Conservation (phyloP, 1,140 invertebrate genomes). For the Nephila pilipes region DNA sequence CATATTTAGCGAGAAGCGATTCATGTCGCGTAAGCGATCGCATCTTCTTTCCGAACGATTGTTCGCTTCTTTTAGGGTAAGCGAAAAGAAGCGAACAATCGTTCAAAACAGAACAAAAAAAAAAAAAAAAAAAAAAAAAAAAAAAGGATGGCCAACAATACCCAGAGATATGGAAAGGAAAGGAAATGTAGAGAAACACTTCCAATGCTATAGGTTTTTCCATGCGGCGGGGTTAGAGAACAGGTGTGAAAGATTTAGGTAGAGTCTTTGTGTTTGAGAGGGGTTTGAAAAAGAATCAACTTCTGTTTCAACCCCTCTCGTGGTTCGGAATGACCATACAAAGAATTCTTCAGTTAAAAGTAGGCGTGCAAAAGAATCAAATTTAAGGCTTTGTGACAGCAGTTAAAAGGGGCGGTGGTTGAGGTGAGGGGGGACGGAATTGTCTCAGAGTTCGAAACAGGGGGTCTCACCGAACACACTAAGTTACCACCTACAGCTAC, state of each 20-base stretch:
- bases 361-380: background rate
- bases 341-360: background rate
- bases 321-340: background rate
- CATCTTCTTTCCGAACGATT: too few relatives aligned
- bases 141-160: background rate
- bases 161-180: background rate
- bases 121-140: background rate
- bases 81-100: too few relatives aligned
- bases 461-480: background rate
- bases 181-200: background rate
- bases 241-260: slow-evolving; percentile 46
- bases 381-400: background rate
- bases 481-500: background rate
- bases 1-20: background rate
- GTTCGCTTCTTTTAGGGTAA: too few relatives aligned
- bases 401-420: slow-evolving; percentile 1
- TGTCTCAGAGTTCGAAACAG: background rate
- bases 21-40: background rate
- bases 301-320: background rate
- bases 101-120: background rate
- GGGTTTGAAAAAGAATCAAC: too few relatives aligned
- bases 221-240: background rate
- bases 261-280: too few relatives aligned
- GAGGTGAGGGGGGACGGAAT: background rate
- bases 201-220: background rate